Conservation (phyloP, 2,113 vertebrate species). For the Nasalis larvatus region DNA sequence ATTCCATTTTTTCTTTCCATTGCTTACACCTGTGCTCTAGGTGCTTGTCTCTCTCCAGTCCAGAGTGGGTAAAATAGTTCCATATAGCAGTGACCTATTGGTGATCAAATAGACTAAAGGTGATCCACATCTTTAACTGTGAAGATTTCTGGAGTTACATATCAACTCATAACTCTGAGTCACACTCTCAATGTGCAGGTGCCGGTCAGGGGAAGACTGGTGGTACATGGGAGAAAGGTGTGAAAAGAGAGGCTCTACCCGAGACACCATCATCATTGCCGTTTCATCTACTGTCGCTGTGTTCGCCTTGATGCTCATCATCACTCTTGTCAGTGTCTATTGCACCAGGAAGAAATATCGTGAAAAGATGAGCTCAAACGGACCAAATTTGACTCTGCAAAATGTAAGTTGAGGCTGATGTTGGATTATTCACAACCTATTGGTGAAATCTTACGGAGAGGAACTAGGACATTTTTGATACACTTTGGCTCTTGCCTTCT, state of each 20-base stretch:
- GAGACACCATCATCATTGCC: constrained; percentile 84
- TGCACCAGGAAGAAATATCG: constrained; percentile 81
- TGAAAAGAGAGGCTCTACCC: constrained; percentile 85
- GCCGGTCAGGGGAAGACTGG: constrained; percentile 88
- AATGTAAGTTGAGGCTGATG: constrained; percentile 76
- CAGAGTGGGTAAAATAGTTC: background rate
- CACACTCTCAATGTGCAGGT: constrained; percentile 81
- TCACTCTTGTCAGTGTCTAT: constrained; percentile 80
- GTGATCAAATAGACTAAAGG: background rate
- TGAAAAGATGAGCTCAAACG: background rate
- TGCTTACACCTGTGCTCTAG: background rate
- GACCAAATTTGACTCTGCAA: background rate
- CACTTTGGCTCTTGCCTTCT: background rate
- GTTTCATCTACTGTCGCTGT: constrained; percentile 81
- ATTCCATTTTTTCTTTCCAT: background rate
- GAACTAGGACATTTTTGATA: background rate
- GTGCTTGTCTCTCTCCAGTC: background rate
- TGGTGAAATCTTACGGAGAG: background rate
- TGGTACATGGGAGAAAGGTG: constrained; percentile 92
- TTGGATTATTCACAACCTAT: background rate
- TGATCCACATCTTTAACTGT: background rate
- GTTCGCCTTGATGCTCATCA: constrained; percentile 84
- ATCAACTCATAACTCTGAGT: background rate
- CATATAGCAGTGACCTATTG: too few species aligned
- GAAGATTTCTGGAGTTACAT: background rate